Evolutionary conservation across 2,888 invertebrate species (phyloP).

Genomic region (Busseola fusca): DNA sequence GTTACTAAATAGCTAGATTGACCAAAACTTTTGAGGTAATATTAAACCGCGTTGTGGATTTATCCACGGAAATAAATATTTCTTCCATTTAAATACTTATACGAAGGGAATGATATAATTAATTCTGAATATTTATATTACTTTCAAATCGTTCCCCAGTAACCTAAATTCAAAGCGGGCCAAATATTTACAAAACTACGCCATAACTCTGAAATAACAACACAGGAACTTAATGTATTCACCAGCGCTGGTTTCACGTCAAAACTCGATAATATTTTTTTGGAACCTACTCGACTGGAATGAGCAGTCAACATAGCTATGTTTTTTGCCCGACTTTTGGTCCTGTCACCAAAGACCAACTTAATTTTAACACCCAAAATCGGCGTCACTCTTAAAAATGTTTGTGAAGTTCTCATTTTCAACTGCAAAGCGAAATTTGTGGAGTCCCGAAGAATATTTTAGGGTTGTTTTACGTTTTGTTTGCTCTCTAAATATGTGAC

Average conservation of each 20-base stretch:
- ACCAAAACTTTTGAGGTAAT: neutral
- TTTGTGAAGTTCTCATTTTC: neutral
- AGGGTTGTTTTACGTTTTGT: constrained; percentile 51
- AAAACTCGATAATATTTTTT: constrained; percentile 69
- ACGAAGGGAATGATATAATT: neutral
- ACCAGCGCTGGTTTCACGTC: constrained; percentile 67
- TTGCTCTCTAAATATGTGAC: constrained; percentile 34
- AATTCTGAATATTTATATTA: neutral
- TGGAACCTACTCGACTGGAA: constrained; percentile 69
- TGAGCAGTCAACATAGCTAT: constrained; percentile 70
- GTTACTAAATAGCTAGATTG: neutral
- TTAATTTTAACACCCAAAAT: constrained; percentile 33
- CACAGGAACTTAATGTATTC: constrained; percentile 72
- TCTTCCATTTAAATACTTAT: neutral
- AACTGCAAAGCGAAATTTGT: constrained; percentile 47
- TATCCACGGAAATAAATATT: neutral
- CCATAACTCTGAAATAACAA: constrained; percentile 57
- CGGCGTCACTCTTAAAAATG: neutral
- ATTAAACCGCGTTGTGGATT: neutral
- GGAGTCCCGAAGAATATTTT: constrained; percentile 31
- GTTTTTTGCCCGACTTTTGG: constrained; percentile 55
- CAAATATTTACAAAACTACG: constrained; percentile 18
- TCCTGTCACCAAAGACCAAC: constrained; percentile 47
- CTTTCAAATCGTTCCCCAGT: neutral
- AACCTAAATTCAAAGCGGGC: neutral